Evolutionary conservation across 2,113 vertebrate genomes (phyloP).

Genomic region (Lates calcarifer): DNA sequence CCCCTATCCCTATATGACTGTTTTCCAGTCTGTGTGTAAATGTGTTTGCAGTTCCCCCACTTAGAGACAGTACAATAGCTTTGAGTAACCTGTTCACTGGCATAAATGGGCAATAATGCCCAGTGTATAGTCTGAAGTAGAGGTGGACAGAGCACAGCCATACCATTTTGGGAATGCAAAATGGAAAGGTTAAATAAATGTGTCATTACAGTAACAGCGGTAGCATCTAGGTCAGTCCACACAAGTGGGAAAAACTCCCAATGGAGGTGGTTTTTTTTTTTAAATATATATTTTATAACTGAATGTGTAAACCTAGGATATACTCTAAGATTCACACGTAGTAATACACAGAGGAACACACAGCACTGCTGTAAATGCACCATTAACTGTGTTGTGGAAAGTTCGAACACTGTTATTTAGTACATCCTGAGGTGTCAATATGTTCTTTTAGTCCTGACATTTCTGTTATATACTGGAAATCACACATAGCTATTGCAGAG

Average conservation of each 20-base stretch:
- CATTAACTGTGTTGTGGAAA: neutral
- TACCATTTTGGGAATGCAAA: neutral
- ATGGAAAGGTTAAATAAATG: constrained; percentile 1
- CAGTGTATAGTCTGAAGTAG: neutral
- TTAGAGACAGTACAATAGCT: neutral
- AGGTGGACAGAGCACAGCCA: neutral
- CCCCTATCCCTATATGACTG: neutral
- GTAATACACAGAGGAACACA: neutral
- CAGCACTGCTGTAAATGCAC: neutral
- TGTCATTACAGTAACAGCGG: neutral
- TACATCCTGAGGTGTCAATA: neutral
- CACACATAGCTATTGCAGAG: too few species aligned
- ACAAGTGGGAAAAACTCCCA: neutral
- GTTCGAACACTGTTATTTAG: neutral
- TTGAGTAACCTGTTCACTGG: neutral
- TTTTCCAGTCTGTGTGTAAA: neutral
- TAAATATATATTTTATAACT: neutral
- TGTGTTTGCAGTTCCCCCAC: neutral
- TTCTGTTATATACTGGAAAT: too few species aligned
- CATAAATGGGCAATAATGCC: neutral
- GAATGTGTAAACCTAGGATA: neutral
- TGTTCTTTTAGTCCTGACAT: neutral
- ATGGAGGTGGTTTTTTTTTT: neutral
- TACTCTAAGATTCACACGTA: neutral
- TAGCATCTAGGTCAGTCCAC: neutral